A percentile compares a stretch with the other conserved stretches of the same genome.
Evolutionary conservation across 2,113 vertebrate genomes (phyloP).

Genomic region (Rynchops niger): DNA sequence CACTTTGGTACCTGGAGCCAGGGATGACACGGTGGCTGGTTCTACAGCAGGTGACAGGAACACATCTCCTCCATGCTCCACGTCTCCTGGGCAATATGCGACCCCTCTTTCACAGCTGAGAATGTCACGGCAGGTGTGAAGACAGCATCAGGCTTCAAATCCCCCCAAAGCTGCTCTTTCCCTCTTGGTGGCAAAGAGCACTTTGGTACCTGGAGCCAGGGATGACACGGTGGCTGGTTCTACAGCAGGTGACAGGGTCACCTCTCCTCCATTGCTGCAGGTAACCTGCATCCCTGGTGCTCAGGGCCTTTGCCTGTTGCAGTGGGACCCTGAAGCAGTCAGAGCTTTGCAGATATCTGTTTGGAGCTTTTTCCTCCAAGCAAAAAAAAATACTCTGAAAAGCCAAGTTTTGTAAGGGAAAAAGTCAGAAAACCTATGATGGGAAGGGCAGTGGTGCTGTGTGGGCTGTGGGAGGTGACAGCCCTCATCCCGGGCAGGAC

Average conservation of each 20-base stretch:
- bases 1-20: accelerated
- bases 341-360: neutral
- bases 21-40: accelerated
- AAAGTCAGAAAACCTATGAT: neutral
- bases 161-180: neutral
- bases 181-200: neutral
- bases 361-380: neutral
- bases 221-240: accelerated
- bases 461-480: neutral
- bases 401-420: neutral
- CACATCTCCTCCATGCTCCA: neutral
- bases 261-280: neutral
- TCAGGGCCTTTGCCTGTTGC: neutral
- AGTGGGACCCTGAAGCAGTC: neutral
- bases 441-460: accelerated
- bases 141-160: neutral
- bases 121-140: accelerated
- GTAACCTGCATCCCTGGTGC: neutral
- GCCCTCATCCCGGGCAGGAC: accelerated
- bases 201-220: neutral
- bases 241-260: neutral
- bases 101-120: neutral
- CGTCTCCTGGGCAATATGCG: neutral
- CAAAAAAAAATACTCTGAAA: neutral
- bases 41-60: neutral